Conservation (phyloP, 2,888 invertebrate genomes). For the Oscheius myriophilus region DNA sequence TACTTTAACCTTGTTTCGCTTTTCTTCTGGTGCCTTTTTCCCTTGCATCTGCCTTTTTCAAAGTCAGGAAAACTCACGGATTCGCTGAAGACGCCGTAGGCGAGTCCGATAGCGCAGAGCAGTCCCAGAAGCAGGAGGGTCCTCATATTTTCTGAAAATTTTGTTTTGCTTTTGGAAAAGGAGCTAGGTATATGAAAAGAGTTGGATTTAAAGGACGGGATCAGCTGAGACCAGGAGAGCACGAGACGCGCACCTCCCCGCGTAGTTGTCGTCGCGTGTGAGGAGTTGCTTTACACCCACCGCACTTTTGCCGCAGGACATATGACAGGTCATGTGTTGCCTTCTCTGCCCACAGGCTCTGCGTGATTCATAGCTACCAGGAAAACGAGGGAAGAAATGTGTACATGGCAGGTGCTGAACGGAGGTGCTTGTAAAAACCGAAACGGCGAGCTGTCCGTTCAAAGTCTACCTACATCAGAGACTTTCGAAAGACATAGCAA, state of each 20-base stretch:
- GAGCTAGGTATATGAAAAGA: background rate
- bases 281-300: conserved; percentile 22
- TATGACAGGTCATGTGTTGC: conserved; percentile 30
- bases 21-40: too few relatives aligned
- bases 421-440: too few relatives aligned
- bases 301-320: conserved; percentile 28
- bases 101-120: conserved; percentile 14
- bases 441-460: too few relatives aligned
- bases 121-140: conserved; percentile 9
- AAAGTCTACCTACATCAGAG: too few relatives aligned
- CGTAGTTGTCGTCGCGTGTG: conserved; percentile 7
- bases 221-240: background rate
- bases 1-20: too few relatives aligned
- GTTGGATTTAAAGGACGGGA: background rate
- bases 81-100: conserved; percentile 14
- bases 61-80: background rate
- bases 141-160: conserved; percentile 19
- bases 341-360: conserved; percentile 18
- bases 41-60: background rate
- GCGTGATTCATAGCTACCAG: conserved; percentile 2
- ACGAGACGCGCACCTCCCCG: conserved; percentile 20
- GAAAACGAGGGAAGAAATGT: too few relatives aligned
- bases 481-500: too few relatives aligned
- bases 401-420: too few relatives aligned
- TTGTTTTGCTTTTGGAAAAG: background rate